Conservation (phyloP, 2,888 invertebrate genomes). For the Microplitis deprimator region DNA sequence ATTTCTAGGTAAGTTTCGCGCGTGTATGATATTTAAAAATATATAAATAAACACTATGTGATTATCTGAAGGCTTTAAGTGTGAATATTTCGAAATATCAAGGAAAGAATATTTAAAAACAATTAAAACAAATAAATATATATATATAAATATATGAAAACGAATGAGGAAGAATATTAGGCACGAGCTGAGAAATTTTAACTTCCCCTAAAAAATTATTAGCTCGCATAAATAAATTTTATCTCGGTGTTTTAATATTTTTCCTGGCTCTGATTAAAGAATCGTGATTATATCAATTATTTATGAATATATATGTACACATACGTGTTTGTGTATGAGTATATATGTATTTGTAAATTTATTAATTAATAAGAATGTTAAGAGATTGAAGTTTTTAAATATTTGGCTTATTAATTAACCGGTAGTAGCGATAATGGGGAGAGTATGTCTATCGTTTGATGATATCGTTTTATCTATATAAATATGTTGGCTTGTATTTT, state of each 20-base stretch:
- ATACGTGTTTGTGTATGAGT: neutral
- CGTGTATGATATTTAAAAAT: slow-evolving; percentile 44
- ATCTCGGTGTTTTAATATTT: slow-evolving; percentile 31
- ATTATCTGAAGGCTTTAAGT: slow-evolving; percentile 55
- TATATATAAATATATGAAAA: slow-evolving; percentile 22
- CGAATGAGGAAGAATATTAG: slow-evolving; percentile 25
- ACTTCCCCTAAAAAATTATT: slow-evolving; percentile 18
- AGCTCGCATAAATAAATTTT: neutral
- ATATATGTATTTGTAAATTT: slow-evolving; percentile 14
- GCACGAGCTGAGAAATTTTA: slow-evolving; percentile 9
- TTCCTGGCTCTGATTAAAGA: neutral
- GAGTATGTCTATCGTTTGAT: slow-evolving; percentile 44
- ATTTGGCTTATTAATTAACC: slow-evolving; percentile 33
- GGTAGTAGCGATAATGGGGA: slow-evolving; percentile 50
- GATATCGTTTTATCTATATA: slow-evolving; percentile 22
- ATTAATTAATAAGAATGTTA: slow-evolving; percentile 18
- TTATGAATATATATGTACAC: neutral
- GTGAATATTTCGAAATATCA: slow-evolving; percentile 38
- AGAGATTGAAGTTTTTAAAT: slow-evolving; percentile 3
- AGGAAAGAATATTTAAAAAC: slow-evolving; percentile 6
- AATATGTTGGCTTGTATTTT: slow-evolving; percentile 37
- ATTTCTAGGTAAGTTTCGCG: slow-evolving; percentile 47
- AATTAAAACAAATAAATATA: neutral
- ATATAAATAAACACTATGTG: slow-evolving; percentile 46
- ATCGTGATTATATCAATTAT: neutral